Evolutionary conservation across 30 jellyfish, hydroid and myxozoan species (phyloP).

Genomic region (Aurelia coerulea): DNA sequence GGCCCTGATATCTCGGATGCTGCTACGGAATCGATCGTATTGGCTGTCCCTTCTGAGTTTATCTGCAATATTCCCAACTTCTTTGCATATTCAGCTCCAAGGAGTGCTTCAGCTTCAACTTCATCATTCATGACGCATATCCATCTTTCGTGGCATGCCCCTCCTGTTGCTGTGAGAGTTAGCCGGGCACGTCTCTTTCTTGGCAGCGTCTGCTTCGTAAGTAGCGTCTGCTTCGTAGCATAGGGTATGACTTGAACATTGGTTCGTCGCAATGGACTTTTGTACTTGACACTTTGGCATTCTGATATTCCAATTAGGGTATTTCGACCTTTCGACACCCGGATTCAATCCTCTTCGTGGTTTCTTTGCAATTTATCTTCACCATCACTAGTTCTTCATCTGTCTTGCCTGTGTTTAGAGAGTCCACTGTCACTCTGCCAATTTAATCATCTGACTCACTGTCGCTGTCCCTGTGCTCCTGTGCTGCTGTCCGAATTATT

Average conservation of each 20-base stretch:
- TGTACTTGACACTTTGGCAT: not conserved
- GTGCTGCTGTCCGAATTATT: not conserved
- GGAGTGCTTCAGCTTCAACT: constrained; percentile 2
- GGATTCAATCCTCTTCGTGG: not conserved
- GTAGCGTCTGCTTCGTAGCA: not conserved
- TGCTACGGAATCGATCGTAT: constrained; percentile 2
- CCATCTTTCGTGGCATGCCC: constrained; percentile 13
- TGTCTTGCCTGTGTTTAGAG: constrained; percentile 3
- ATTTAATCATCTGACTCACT: too few relatives aligned
- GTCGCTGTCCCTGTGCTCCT: not conserved
- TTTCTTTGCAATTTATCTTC: constrained; percentile 1
- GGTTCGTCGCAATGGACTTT: too few relatives aligned
- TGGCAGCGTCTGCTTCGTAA: not conserved
- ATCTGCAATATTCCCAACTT: constrained; percentile 16
- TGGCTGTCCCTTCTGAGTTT: constrained; percentile 1
- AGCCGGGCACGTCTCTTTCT: not conserved
- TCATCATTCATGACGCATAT: constrained; percentile 16
- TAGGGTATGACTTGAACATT: too few relatives aligned
- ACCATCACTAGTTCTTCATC: constrained; percentile 3
- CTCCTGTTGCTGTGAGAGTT: constrained; percentile 14
- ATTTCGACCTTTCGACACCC: too few relatives aligned
- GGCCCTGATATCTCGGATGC: not conserved
- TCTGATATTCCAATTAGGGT: not conserved
- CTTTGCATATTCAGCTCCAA: constrained; percentile 44
- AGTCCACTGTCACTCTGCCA: constrained; percentile 2